Conservation (phyloP, 2,113 vertebrate species). For the Eptatretus burgeri region DNA sequence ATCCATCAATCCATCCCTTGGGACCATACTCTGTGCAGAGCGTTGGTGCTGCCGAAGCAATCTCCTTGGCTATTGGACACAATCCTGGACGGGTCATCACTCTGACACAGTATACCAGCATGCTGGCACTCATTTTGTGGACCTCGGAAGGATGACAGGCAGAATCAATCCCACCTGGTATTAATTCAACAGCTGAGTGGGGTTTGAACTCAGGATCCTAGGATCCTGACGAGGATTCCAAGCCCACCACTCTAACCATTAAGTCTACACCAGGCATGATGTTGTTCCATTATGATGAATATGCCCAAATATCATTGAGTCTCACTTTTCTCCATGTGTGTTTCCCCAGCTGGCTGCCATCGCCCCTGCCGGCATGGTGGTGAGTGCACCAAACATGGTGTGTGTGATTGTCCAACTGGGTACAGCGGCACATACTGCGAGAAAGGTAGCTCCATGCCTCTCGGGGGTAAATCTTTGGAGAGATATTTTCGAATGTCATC, state of each 20-base stretch:
- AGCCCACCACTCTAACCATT: background rate
- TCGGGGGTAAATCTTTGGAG: background rate
- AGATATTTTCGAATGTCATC: background rate
- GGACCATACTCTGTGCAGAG: too few relatives aligned
- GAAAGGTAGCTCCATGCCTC: slow-evolving; percentile 27
- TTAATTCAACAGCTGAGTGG: too few relatives aligned
- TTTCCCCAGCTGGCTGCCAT: slow-evolving; percentile 28
- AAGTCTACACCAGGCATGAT: background rate
- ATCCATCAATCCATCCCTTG: too few relatives aligned
- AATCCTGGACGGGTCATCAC: too few relatives aligned
- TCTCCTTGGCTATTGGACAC: too few relatives aligned
- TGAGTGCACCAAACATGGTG: slow-evolving; percentile 34
- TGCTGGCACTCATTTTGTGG: too few relatives aligned
- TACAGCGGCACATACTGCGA: slow-evolving; percentile 54
- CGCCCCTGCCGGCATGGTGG: slow-evolving; percentile 53
- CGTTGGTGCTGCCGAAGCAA: too few relatives aligned
- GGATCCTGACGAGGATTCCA: too few relatives aligned
- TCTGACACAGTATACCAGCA: too few relatives aligned
- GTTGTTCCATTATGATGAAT: background rate
- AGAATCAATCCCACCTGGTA: too few relatives aligned
- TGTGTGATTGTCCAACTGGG: slow-evolving; percentile 49
- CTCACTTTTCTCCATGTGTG: background rate
- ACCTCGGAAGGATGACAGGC: too few relatives aligned
- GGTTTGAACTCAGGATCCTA: too few relatives aligned
- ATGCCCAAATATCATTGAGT: background rate